Percentiles rank a stretch among this genome's conserved stretches.
phyloP scores from a whole-genome alignment of 1,140 invertebrate species.

The Ericerus pela region DNA sequence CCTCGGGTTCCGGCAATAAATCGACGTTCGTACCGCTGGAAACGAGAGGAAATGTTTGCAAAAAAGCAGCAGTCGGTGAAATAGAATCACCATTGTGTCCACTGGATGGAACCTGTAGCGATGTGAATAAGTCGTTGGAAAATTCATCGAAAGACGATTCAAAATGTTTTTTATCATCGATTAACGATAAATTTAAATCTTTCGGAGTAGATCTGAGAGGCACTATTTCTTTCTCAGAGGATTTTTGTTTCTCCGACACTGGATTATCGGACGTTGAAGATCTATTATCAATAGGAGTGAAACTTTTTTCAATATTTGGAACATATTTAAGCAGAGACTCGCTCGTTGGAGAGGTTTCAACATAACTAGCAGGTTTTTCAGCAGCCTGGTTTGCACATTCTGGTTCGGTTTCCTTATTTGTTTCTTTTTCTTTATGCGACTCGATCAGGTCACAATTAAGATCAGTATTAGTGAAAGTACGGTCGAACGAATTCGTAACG shows the following conservation, averaged over 20 bases:
- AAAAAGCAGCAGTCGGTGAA: conserved; percentile 59
- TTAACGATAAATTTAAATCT: conserved; percentile 29
- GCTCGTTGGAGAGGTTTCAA: no score
- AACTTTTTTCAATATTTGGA: no score
- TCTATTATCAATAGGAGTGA: no score
- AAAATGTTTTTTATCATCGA: conserved; percentile 35
- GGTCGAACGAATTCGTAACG: no score
- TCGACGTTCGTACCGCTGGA: conserved; percentile 41
- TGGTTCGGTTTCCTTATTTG: no score
- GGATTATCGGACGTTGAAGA: no score
- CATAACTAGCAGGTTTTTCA: no score
- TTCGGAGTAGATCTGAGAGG: conserved; percentile 19
- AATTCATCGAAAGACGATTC: conserved; percentile 46
- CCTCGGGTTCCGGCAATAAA: conserved; percentile 38
- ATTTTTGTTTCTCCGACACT: neutral
- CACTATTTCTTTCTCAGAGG: conserved; percentile 5
- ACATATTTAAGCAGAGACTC: no score
- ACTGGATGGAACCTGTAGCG: conserved; percentile 42
- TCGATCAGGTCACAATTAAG: no score
- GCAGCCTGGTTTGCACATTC: no score
- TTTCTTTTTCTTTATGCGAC: no score
- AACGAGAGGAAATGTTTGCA: conserved; percentile 57
- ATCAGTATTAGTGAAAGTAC: no score
- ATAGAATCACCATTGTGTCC: conserved; percentile 48
- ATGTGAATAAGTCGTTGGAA: conserved; percentile 55